phyloP scores from a whole-genome alignment of 23 tunicate genomes.

The Ascidia mentula region DNA sequence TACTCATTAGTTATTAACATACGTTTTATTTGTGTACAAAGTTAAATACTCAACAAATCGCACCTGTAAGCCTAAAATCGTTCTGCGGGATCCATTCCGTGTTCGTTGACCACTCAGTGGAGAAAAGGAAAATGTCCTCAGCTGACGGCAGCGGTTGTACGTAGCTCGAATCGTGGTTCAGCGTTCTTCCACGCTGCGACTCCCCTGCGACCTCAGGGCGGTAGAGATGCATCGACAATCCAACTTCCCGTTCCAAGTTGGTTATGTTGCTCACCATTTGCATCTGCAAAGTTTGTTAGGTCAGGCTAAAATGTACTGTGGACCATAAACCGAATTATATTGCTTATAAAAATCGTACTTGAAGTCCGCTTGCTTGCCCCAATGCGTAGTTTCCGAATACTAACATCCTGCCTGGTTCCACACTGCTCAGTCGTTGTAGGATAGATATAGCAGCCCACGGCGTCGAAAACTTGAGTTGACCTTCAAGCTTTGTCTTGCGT shows the following conservation, averaged over 20 bases:
- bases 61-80: background rate
- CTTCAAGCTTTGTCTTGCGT: background rate
- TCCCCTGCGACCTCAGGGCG: conserved; percentile 4
- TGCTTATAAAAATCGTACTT: background rate
- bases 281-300: background rate
- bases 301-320: background rate
- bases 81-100: background rate
- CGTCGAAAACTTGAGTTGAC: background rate
- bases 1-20: too few species aligned
- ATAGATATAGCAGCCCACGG: conserved; percentile 14
- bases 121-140: background rate
- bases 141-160: conserved; percentile 1
- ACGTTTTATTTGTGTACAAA: background rate
- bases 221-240: conserved; percentile 5
- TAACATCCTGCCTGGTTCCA: background rate
- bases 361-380: conserved; percentile 11
- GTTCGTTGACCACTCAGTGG: conserved; percentile 1
- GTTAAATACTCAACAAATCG: background rate
- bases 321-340: background rate
- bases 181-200: background rate
- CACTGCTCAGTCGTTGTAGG: background rate
- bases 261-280: conserved; percentile 12
- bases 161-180: background rate
- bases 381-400: conserved; percentile 1
- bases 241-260: background rate